Conservation (phyloP, 2,797 vertebrate genomes). For the Hippoglossus hippoglossus region DNA sequence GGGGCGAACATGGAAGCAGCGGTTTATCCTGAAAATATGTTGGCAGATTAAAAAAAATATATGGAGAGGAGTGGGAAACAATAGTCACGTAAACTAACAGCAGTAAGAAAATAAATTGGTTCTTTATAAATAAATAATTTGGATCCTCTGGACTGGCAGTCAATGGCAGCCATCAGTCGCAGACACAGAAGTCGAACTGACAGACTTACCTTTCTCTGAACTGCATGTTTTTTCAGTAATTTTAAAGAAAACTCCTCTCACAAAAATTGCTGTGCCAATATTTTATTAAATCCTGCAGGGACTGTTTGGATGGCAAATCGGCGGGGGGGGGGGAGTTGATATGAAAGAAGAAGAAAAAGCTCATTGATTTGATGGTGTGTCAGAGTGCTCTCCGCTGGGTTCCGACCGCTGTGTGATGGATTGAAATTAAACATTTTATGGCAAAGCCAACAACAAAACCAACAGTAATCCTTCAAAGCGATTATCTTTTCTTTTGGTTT, state of each 20-base stretch:
- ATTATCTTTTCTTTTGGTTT: neutral
- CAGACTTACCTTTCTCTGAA: conserved; percentile 40
- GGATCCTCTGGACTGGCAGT: conserved; percentile 11
- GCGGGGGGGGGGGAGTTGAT: neutral
- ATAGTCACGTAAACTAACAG: neutral
- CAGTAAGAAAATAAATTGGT: neutral
- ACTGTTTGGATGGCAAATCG: conserved; percentile 27
- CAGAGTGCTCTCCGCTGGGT: neutral
- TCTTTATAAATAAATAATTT: conserved; percentile 22
- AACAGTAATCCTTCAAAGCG: neutral
- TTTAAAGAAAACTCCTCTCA: conserved; percentile 23
- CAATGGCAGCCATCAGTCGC: neutral
- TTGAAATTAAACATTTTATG: conserved; percentile 3
- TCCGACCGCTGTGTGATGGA: conserved; percentile 1
- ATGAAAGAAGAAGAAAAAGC: conserved; percentile 18
- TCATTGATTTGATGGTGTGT: conserved; percentile 20
- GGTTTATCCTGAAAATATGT: conserved; percentile 14
- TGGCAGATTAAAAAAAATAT: neutral
- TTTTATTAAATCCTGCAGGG: conserved; percentile 26
- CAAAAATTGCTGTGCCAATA: conserved; percentile 28
- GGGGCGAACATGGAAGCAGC: neutral
- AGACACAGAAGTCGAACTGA: conserved; percentile 24
- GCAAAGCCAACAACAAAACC: neutral
- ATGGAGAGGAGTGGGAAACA: neutral
- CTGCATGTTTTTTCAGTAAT: conserved; percentile 18